These are phyloP conservation scores for Parelbella ahira DNA, from an alignment of 2,888 invertebrate genomes.

Conservation along the genomic window DNA sequence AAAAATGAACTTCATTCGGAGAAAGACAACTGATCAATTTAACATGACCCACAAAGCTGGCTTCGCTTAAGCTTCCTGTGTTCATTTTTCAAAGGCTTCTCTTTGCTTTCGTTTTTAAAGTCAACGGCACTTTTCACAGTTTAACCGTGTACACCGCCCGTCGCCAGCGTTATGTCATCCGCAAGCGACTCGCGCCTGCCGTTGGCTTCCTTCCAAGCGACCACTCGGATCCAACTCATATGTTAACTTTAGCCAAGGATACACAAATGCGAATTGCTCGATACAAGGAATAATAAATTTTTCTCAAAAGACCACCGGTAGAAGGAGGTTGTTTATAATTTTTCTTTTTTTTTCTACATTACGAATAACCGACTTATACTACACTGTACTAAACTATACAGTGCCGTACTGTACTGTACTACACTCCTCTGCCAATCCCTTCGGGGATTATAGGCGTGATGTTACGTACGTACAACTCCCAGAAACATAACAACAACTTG, in stretches of 20 bases:
- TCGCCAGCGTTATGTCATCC: constrained; percentile 51
- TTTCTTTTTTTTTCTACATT: too few species aligned
- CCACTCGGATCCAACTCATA: constrained; percentile 58
- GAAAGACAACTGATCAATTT: too few species aligned
- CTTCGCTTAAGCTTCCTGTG: constrained; percentile 1
- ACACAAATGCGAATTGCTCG: constrained; percentile 27
- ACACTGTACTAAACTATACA: too few species aligned
- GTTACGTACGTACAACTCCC: too few species aligned
- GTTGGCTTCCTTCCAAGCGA: constrained; percentile 57
- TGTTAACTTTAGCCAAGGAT: constrained; percentile 59
- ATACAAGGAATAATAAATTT: constrained; percentile 4
- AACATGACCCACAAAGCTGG: neutral
- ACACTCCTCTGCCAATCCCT: too few species aligned
- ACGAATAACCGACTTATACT: too few species aligned
- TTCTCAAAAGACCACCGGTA: too few species aligned
- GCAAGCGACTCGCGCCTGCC: constrained; percentile 50
- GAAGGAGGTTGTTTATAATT: too few species aligned
- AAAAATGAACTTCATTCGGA: too few species aligned
- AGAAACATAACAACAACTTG: too few species aligned
- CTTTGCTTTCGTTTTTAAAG: constrained; percentile 33
- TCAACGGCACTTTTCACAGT: constrained; percentile 40
- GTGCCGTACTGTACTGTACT: too few species aligned
- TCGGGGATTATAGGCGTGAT: too few species aligned
- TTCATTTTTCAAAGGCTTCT: constrained; percentile 23
- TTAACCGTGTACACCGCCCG: constrained; percentile 44